Base-by-base conservation (phyloP, 2,797 vertebrate species). In the Sphenodon punctatus region DNA sequence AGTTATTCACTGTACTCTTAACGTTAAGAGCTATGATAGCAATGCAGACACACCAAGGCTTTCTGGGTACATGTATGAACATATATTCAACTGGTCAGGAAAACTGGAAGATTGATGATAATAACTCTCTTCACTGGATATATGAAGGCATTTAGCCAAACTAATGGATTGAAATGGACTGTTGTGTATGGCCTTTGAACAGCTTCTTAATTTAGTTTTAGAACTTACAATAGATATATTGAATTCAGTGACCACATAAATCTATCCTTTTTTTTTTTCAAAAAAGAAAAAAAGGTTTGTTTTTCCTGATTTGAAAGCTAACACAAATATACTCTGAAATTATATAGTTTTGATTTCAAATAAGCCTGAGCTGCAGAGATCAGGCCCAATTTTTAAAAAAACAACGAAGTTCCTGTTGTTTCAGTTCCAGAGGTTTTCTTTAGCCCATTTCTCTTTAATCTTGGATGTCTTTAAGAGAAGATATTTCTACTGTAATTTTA, bases 131-230 rank as follows among this genome's bases (percentile, higher is more conserved):
- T 81, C 75, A 32, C 53, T 92, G 82, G 67, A 82, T 87, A 20
- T 85, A 59, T 79, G 73, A 90, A 89, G 88, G 73, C 86, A 59
- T 88, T 90, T 90, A 91, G 81, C 84, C 80, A 90, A 58, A 69
- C 78, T 85, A 88, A 86, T 92, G 88, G 92, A 92, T 89, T 92
- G 82, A 89, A 92, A 91, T 89, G 73, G 81, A 85, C 83, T 90
- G 64, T 72, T 82, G 19, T 76, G 10, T 82, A 78, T 77, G 64
- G 79, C 91, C 75, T 84, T 84, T 90, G 80, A 87, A 85, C 68
- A 85, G 71, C 84, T 85, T 86, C 85, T 89, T 88, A 92, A 88
- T 94, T 92, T 89, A 70, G 86, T 91, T 94, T 88, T 84, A 92
- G 67, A 90, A 71, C 27, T 1, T 85, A 36, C 55, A 89, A 66